A percentile compares a stretch with the other conserved stretches of the same genome.
These are phyloP conservation scores for Prostheceraeus crozeri DNA, from an alignment of 2,888 invertebrate species.

Conservation along the genomic window DNA sequence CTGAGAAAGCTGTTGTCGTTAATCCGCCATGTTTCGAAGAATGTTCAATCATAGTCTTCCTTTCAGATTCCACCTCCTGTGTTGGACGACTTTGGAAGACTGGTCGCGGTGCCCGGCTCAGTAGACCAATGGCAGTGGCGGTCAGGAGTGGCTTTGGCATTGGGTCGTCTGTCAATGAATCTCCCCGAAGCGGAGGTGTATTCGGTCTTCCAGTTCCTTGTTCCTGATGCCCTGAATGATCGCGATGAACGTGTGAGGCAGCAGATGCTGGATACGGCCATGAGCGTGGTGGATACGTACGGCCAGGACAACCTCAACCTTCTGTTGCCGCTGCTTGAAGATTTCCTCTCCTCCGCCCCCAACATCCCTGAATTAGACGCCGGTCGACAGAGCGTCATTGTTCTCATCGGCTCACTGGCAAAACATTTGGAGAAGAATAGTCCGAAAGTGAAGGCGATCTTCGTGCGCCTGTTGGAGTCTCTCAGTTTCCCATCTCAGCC, in stretches of 20 bases:
- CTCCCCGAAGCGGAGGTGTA: too few relatives aligned
- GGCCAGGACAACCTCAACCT: constrained; percentile 61
- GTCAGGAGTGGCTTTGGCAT: too few relatives aligned
- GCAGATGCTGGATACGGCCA: constrained; percentile 86
- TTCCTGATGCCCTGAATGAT: constrained; percentile 77
- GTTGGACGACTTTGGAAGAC: too few relatives aligned
- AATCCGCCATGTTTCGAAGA: too few relatives aligned
- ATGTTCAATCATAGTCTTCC: too few relatives aligned
- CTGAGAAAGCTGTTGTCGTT: too few relatives aligned
- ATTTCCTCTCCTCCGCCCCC: constrained; percentile 83
- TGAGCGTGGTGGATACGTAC: constrained; percentile 51
- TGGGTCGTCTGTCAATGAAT: too few relatives aligned
- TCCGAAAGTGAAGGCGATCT: constrained; percentile 81
- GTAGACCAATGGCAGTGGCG: too few relatives aligned
- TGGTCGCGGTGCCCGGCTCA: too few relatives aligned
- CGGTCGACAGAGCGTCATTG: constrained; percentile 87
- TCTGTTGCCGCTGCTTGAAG: constrained; percentile 81
- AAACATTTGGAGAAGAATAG: constrained; percentile 84
- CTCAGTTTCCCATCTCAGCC: constrained; percentile 89
- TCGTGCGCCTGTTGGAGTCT: constrained; percentile 77
- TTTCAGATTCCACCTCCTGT: too few relatives aligned
- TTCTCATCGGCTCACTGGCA: constrained; percentile 93
- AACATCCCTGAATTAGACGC: constrained; percentile 81
- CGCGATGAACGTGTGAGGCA: constrained; percentile 71
- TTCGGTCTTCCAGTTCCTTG: constrained; percentile 60